A percentile compares a stretch with the other conserved stretches of the same genome.
These are phyloP conservation scores for Cepaea hortensis DNA, from an alignment of 2,888 invertebrate genomes.

Conservation along the genomic window DNA sequence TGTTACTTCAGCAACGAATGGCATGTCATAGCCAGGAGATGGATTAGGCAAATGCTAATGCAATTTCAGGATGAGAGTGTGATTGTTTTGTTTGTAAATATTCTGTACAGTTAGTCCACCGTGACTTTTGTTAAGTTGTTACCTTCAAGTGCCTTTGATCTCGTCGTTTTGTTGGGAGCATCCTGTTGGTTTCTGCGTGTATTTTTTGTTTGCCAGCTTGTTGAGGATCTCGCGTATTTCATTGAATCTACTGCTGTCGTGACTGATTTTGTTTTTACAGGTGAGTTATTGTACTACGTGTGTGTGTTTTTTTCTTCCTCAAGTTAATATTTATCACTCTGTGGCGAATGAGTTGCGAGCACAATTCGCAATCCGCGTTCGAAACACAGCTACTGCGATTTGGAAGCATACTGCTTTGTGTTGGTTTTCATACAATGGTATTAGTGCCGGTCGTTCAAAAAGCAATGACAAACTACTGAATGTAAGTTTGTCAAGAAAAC, in stretches of 20 bases:
- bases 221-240: constrained; percentile 16
- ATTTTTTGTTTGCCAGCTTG: constrained; percentile 1
- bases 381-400: too few species aligned
- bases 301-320: neutral
- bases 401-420: too few species aligned
- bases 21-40: too few species aligned
- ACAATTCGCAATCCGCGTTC: too few species aligned
- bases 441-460: too few species aligned
- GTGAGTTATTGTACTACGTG: neutral
- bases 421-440: too few species aligned
- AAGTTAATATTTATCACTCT: too few species aligned
- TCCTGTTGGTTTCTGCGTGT: constrained; percentile 7
- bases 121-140: constrained; percentile 33
- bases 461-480: too few species aligned
- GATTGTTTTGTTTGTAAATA: constrained; percentile 34
- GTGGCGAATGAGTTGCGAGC: too few species aligned
- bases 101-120: constrained; percentile 32
- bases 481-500: too few species aligned
- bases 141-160: constrained; percentile 41
- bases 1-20: too few species aligned
- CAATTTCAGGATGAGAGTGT: neutral
- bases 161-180: neutral
- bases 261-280: neutral
- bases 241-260: constrained; percentile 14
- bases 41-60: neutral